Base-by-base conservation (phyloP, 2,113 vertebrate species). In the Channa maculata region DNA sequence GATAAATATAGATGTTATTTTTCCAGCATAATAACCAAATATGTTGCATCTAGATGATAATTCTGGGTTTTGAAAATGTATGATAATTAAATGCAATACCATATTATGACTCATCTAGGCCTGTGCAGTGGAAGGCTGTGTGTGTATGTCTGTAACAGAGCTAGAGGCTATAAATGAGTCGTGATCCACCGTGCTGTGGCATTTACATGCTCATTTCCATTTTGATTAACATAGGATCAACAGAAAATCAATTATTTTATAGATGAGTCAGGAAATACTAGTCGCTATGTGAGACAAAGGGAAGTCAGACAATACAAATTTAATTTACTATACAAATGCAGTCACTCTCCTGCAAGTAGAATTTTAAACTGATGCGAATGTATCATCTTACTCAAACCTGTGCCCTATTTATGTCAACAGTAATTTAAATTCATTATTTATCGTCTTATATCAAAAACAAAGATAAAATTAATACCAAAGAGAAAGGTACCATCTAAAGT, bases 201-300 rank as follows among this genome's bases (percentile, higher is more conserved):
- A 89, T 89, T 87, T 83, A 88, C 83, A 87, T 66, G 78, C 86
- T 90, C 75, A 90, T 92, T 94, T 93, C 77, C 83, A 89, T 93
- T 92, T 92, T 90, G 85, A 93, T 93, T 88, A 92, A 92, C 74
- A 84, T 48, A 66, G 61, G 75, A 89, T 92, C 83, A 84, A 90
- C 83, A 76, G 80, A 71, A 90, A 88, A 92, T 93, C 86, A 90
- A 91, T 94, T 82, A 88, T 68, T 74, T 77, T 71, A 83, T 71
- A 87, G 81, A 82, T 76, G 69, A 80, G 64, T 75, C 60, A 55
- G 59, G 63, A 66, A 80, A 80, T 51, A 72, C 68, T 79, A 76
- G 69, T 58, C n/a, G 3, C 15, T 45, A 15, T 65, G n/a, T 46
- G 58, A 74, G 33, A 68, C 54, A 65, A 86, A 72, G 46, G 44